A percentile compares a stretch with the other conserved stretches of the same genome.
phyloP scores from a whole-genome alignment of 2,113 vertebrate genomes.

The Elgaria multicarinata region DNA sequence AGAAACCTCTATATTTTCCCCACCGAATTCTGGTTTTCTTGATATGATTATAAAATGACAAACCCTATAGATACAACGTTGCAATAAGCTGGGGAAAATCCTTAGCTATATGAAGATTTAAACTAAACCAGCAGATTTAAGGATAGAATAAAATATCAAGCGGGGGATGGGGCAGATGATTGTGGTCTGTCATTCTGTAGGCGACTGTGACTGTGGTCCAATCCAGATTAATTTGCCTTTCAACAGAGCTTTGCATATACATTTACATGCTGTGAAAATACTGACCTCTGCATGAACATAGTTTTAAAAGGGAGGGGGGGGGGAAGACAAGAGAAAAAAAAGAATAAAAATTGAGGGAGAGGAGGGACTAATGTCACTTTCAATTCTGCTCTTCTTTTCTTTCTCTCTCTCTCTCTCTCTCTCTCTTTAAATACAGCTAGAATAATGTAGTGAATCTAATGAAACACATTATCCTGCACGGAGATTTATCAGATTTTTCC shows the following conservation, averaged over 20 bases:
- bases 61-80: constrained; percentile 50
- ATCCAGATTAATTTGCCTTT: constrained; percentile 75
- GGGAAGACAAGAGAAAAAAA: not conserved
- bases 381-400: constrained; percentile 62
- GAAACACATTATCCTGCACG: constrained; percentile 89
- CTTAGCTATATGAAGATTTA: constrained; percentile 45
- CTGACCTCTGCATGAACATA: constrained; percentile 74
- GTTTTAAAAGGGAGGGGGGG: constrained; percentile 55
- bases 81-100: constrained; percentile 60
- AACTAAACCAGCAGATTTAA: constrained; percentile 61
- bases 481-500: constrained; percentile 92
- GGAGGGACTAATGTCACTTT: constrained; percentile 74
- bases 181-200: constrained; percentile 67
- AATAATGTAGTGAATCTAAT: constrained; percentile 87
- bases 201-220: constrained; percentile 70
- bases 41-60: constrained; percentile 47
- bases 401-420: constrained; percentile 53
- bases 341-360: too few species aligned
- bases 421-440: constrained; percentile 70
- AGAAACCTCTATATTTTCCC: constrained; percentile 24
- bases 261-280: constrained; percentile 73
- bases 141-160: constrained; percentile 53
- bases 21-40: constrained; percentile 53
- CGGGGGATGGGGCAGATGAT: constrained; percentile 57
- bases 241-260: constrained; percentile 73